Conservation (phyloP, 1,140 invertebrate genomes). For the Medauroidea extradentata region DNA sequence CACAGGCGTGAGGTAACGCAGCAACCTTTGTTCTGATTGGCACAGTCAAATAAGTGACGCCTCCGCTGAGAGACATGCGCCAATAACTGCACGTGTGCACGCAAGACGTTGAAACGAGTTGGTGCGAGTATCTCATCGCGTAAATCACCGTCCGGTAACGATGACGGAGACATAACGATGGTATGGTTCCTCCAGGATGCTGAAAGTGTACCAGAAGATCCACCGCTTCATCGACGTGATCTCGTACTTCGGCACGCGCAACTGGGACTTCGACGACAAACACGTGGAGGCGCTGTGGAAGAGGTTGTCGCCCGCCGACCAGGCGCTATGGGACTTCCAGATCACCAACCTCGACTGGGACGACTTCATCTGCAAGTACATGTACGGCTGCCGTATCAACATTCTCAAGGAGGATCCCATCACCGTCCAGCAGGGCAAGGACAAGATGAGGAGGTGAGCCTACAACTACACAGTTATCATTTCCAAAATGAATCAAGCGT, state of each 20-base stretch:
- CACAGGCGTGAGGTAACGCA: too few relatives aligned
- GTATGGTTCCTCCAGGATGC: constrained; percentile 45
- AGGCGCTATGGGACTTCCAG: constrained; percentile 61
- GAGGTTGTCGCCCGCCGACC: constrained; percentile 53
- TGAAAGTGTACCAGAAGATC: constrained; percentile 69
- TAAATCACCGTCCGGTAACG: too few relatives aligned
- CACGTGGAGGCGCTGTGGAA: constrained; percentile 56
- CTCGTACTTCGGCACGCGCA: constrained; percentile 63
- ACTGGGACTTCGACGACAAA: constrained; percentile 66
- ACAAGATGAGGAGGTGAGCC: constrained; percentile 53
- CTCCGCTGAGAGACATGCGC: too few relatives aligned
- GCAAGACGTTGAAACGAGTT: too few relatives aligned
- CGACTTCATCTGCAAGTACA: constrained; percentile 59
- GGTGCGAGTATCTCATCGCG: too few relatives aligned
- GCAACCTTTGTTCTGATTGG: too few relatives aligned
- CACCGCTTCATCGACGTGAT: constrained; percentile 65
- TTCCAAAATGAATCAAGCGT: too few relatives aligned
- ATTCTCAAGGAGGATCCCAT: constrained; percentile 66
- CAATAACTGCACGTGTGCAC: too few relatives aligned
- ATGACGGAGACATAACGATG: too few relatives aligned
- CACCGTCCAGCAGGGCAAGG: constrained; percentile 55
- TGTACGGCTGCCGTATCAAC: constrained; percentile 59
- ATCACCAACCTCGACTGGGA: constrained; percentile 64
- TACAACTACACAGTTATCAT: too few relatives aligned
- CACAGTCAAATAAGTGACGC: too few relatives aligned